Base-by-base conservation (phyloP, 1,140 invertebrate genomes). In the Musca domestica region DNA sequence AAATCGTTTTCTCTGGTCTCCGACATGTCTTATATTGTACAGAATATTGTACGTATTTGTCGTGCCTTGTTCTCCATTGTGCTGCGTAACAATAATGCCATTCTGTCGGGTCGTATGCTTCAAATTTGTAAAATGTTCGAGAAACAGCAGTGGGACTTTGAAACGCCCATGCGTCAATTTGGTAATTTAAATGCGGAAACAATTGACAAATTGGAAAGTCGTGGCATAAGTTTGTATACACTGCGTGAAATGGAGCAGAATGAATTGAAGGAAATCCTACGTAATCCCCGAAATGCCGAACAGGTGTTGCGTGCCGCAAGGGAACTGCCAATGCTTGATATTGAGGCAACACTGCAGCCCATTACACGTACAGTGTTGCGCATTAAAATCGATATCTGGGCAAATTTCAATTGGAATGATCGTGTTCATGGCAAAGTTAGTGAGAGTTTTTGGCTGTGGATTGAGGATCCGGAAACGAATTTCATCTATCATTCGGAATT, bases 391-490 rank as follows among this genome's bases (percentile, higher is more conserved):
- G 87, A 86, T 51, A 90, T 99, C 10, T 89, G 81, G 66, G 89
- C 97, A 0, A 88, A 90, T 69, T 99, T 99, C 80, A 90, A 85
- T 54, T 98, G 95, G 95, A 94, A 95, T 78, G 93, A 95, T 76
- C 88, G 87, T 70, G 84, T 95, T 66, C 95, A 98, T 80, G 95
- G 96, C 0, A 92, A 91, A 80, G 88, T 86, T 10, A 87, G 91
- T 1, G 95, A 99, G 83, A 87, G 91, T 2, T 99, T 98, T 83
- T 99, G 95, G 94, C 89, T 99, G 63, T 98, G 97, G 95, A 91
- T 99, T 15, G 96, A 98, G 84, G 96, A 99, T 84, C 91, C 95
- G 0, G 92, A 95, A 14, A 92, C 87, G 68, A 95, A 98, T 82
- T 90, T 89, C 71, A 98, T 99, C 77, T 97, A 98, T 82, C 98